Evolutionary conservation across 2,113 vertebrate genomes (phyloP).

Genomic region (Pleuronectes platessa): DNA sequence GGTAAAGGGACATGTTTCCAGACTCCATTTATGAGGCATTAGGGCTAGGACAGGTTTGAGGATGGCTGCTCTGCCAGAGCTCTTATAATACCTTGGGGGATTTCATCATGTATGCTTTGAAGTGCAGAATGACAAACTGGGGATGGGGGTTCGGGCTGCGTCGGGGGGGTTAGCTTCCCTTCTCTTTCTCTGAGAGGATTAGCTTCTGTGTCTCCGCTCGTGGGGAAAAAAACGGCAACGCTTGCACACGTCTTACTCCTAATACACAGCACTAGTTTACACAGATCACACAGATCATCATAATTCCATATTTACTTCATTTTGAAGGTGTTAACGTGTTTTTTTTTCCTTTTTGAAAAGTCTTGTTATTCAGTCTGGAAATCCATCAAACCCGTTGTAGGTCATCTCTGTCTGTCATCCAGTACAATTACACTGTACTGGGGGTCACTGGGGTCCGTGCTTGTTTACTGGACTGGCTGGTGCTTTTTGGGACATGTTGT

Average conservation of each 20-base stretch:
- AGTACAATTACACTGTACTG: constrained; percentile 10
- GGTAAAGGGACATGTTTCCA: constrained; percentile 66
- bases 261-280: constrained; percentile 51
- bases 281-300: constrained; percentile 45
- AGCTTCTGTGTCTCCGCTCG: constrained; percentile 66
- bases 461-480: constrained; percentile 47
- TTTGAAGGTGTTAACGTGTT: neutral
- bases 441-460: constrained; percentile 7
- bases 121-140: constrained; percentile 79
- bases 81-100: constrained; percentile 78
- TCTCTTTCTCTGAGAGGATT: constrained; percentile 70
- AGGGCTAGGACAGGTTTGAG: constrained; percentile 68
- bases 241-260: constrained; percentile 35
- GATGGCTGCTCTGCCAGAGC: constrained; percentile 67
- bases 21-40: constrained; percentile 75
- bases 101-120: constrained; percentile 82
- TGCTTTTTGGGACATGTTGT: constrained; percentile 57
- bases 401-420: constrained; percentile 19
- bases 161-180: constrained; percentile 68
- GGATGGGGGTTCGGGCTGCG: constrained; percentile 67
- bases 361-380: constrained; percentile 1
- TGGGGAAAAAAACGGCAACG: constrained; percentile 44
- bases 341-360: neutral
- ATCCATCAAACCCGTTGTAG: constrained; percentile 21
- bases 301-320: constrained; percentile 12